phyloP scores from a whole-genome alignment of 2,888 invertebrate species.

The Melanargia galathea region DNA sequence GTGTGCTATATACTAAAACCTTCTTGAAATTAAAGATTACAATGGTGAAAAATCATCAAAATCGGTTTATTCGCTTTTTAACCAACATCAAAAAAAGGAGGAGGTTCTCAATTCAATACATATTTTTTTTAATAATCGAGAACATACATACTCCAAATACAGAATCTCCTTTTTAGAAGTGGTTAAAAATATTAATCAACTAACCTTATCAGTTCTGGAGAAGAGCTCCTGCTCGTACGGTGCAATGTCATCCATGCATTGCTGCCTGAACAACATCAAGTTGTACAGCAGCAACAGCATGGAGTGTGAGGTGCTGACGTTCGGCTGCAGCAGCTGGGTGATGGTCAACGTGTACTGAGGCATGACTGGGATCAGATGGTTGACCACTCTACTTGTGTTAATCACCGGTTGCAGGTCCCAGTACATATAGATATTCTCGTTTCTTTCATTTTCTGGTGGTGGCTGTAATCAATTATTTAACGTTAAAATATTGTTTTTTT shows the following conservation, averaged over 20 bases:
- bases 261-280: slow-evolving; percentile 61
- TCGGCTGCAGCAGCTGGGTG: slow-evolving; percentile 64
- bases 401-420: slow-evolving; percentile 69
- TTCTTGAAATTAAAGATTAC: too few species aligned
- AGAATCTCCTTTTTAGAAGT: too few species aligned
- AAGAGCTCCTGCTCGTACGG: slow-evolving; percentile 63
- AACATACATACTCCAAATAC: too few species aligned
- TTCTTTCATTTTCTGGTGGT: slow-evolving; percentile 57
- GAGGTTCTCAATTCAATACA: too few species aligned
- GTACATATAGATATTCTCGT: slow-evolving; percentile 65
- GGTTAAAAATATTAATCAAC: neutral
- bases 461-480: slow-evolving; percentile 45
- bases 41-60: too few species aligned
- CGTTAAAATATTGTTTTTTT: too few species aligned
- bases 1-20: too few species aligned
- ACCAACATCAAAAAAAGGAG: too few species aligned
- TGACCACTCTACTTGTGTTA: slow-evolving; percentile 64
- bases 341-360: slow-evolving; percentile 54
- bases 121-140: too few species aligned
- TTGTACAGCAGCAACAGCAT: slow-evolving; percentile 63
- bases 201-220: slow-evolving; percentile 49
- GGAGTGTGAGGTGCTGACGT: slow-evolving; percentile 49
- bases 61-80: too few species aligned
- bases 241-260: slow-evolving; percentile 54
- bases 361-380: slow-evolving; percentile 52